Evolutionary conservation across 2,888 invertebrate genomes (phyloP).

Genomic region (Polymixis flavicincta): DNA sequence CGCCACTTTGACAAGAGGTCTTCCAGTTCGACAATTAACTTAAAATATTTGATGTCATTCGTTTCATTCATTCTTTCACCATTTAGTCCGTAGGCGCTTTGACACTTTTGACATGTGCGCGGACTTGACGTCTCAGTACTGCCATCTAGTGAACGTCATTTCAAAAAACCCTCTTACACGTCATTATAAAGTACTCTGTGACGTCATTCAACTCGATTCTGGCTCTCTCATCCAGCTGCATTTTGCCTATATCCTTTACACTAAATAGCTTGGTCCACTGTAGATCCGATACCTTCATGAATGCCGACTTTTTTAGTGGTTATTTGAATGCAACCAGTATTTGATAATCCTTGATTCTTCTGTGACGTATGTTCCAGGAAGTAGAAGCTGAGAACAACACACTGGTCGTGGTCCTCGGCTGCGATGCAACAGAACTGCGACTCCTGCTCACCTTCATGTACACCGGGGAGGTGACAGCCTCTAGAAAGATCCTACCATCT

Average conservation of each 20-base stretch:
- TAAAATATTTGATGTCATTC: too few species aligned
- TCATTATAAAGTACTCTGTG: too few species aligned
- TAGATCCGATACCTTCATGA: not conserved
- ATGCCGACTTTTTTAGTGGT: not conserved
- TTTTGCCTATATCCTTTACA: not conserved
- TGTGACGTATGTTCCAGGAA: conserved; percentile 88
- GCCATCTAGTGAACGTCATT: too few species aligned
- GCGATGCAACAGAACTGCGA: conserved; percentile 93
- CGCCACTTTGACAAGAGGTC: too few species aligned
- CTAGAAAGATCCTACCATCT: conserved; percentile 94
- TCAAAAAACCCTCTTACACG: too few species aligned
- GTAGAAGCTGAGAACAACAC: conserved; percentile 93
- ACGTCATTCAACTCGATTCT: not conserved
- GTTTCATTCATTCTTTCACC: too few species aligned
- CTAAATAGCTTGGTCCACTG: not conserved
- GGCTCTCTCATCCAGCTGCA: not conserved
- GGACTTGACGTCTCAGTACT: too few species aligned
- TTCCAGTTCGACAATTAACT: too few species aligned
- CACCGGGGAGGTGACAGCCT: conserved; percentile 96
- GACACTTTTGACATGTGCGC: too few species aligned
- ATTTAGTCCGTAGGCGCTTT: too few species aligned
- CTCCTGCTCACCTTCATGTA: conserved; percentile 96
- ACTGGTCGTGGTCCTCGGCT: conserved; percentile 93
- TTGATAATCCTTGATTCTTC: conserved; percentile 4
- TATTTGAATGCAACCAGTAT: not conserved